A percentile compares a stretch with the other conserved stretches of the same genome.
Conservation (phyloP, 2,888 invertebrate genomes). For the Agrotis ipsilon region DNA sequence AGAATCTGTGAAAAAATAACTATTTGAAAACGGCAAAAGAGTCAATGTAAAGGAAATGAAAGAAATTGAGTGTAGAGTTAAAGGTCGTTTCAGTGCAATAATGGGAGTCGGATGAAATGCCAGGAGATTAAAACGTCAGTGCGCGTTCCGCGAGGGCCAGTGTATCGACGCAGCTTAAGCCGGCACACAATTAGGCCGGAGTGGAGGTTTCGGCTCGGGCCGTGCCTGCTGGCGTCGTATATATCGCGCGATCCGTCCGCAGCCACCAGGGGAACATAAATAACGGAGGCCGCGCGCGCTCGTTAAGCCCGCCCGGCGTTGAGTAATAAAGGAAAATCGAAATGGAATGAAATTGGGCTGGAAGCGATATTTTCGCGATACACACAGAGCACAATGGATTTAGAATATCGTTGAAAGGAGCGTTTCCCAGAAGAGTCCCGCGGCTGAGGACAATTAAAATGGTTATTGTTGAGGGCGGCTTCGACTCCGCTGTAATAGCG, state of each 20-base stretch:
- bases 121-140: slow-evolving; percentile 82
- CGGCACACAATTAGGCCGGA: slow-evolving; percentile 87
- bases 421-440: slow-evolving; percentile 81
- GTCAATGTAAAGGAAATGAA: slow-evolving; percentile 24
- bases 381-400: slow-evolving; percentile 86
- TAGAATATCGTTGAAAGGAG: slow-evolving; percentile 86
- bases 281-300: slow-evolving; percentile 88
- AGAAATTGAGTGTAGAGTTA: slow-evolving; percentile 38
- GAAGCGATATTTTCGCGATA: slow-evolving; percentile 89
- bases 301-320: slow-evolving; percentile 90
- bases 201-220: slow-evolving; percentile 85
- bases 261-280: slow-evolving; percentile 90
- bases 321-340: slow-evolving; percentile 91
- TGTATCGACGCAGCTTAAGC: slow-evolving; percentile 86
- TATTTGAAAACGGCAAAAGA: slow-evolving; percentile 28
- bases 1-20: slow-evolving; percentile 90
- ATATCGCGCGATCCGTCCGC: slow-evolving; percentile 89
- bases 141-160: slow-evolving; percentile 73
- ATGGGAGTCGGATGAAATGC: slow-evolving; percentile 68
- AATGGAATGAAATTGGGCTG: slow-evolving; percentile 91
- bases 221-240: slow-evolving; percentile 85
- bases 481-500: slow-evolving; percentile 77
- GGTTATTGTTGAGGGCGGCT: slow-evolving; percentile 83
- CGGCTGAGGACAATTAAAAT: slow-evolving; percentile 87
- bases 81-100: slow-evolving; percentile 55